These are phyloP conservation scores for Emberiza fucata DNA, from an alignment of 2,113 vertebrate species.

Conservation along the genomic window DNA sequence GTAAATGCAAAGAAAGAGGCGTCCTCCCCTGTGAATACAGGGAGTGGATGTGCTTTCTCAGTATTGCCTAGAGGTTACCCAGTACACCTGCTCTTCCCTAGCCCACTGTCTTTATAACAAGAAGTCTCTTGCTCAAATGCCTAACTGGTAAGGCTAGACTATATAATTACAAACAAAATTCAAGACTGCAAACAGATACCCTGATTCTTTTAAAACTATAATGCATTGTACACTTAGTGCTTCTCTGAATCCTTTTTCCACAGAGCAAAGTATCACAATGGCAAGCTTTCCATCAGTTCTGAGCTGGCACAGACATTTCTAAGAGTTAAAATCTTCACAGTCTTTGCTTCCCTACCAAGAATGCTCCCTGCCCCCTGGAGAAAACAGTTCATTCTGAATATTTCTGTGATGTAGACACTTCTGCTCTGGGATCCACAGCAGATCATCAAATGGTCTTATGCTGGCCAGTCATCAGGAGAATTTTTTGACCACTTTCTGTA, in stretches of 20 bases:
- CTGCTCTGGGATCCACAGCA: neutral
- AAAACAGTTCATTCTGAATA: neutral
- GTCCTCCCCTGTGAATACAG: neutral
- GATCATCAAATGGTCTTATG: neutral
- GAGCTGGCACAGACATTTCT: neutral
- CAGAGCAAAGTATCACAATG: neutral
- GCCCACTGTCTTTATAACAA: neutral
- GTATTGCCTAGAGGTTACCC: neutral
- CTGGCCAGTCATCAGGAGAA: neutral
- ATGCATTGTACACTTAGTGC: neutral
- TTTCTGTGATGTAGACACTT: neutral
- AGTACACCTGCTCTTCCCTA: neutral
- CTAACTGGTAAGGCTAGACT: neutral
- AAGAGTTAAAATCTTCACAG: neutral
- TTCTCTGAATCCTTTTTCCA: conserved; percentile 1
- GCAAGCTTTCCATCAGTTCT: conserved; percentile 13
- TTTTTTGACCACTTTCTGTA: neutral
- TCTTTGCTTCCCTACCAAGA: neutral
- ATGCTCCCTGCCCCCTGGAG: neutral
- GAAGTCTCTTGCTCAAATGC: neutral
- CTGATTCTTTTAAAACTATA: neutral
- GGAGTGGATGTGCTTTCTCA: neutral
- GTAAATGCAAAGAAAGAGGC: neutral
- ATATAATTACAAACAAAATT: neutral
- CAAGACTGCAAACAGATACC: conserved; percentile 21